Evolutionary conservation across 1,140 invertebrate genomes (phyloP), one percentile per base, ranked within the genome.

Genomic region (Magallana gigas): DNA sequence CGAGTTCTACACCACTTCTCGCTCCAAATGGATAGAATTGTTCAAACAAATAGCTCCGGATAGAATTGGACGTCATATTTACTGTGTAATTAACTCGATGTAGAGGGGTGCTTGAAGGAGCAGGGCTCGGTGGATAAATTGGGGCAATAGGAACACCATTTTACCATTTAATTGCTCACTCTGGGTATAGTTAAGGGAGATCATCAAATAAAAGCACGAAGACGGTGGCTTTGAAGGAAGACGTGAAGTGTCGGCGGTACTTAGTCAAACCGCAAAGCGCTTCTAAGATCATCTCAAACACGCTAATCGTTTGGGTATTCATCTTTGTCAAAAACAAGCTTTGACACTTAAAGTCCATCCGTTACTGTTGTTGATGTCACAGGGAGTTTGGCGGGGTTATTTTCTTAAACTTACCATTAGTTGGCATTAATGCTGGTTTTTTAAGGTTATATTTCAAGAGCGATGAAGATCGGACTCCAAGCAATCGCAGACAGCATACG

Each of bases 111-210:
- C 68, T 76, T 76, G 9, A 76, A 12, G 68, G 23, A 76, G 68
- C 18, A 8, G 12, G 23, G 29, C 29, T 9, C 23, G 14, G 23
- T 76, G 68, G 23, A 76, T 76, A 76, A 76, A 76, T 76, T 76
- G 23, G 29, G 68, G 68, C 23, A 18, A 76, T 76, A 48, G 68
- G 68, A 76, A 76, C 68, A 76, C 68, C 68, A 29, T 76, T 76
- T 76, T 76, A 76, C 68, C 68, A 76, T 76, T 76, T 76, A 76
- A 76, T 76, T 76, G 68, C 68, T 76, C 68, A 76, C 68, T 76
- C 23, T 29, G 23, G 23, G 68, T 29, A 23, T 12, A 29, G 23
- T 29, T 76, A 29, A 76, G 68, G 68, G 23, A 76, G 68, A 76
- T 76, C 68, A 36, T 76, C 68, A 76, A 76, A 76, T 29, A 76